A percentile compares a stretch with the other conserved stretches of the same genome.
phyloP scores from a whole-genome alignment of 2,888 invertebrate species.

The Drosophila lacicola region DNA sequence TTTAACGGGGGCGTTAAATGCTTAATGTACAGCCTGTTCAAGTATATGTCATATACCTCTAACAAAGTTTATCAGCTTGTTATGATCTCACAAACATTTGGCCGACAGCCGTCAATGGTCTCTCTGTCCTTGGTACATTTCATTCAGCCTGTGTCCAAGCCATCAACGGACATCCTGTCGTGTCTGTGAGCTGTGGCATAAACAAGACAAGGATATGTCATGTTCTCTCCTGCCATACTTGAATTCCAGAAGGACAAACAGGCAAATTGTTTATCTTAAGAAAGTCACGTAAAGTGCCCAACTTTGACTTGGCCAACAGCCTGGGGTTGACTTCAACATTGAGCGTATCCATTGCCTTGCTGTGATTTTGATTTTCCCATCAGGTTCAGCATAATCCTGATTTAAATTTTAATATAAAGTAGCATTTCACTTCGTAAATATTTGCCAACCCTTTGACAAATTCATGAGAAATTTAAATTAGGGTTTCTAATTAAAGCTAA shows the following conservation, averaged over 20 bases:
- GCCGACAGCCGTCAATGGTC: conserved; percentile 38
- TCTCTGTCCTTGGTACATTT: conserved; percentile 18
- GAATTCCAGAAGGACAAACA: conserved; percentile 22
- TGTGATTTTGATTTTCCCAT: conserved; percentile 30
- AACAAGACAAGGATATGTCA: conserved; percentile 42
- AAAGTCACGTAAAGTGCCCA: conserved; percentile 44
- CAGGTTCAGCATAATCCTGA: conserved; percentile 34
- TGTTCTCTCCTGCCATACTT: not conserved
- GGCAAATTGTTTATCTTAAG: conserved; percentile 43
- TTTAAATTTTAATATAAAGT: conserved; percentile 47
- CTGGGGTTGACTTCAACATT: conserved; percentile 1
- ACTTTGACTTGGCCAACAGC: conserved; percentile 11
- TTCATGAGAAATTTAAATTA: conserved; percentile 37
- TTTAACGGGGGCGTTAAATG: conserved; percentile 30
- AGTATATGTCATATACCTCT: conserved; percentile 15
- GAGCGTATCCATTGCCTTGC: conserved; percentile 1
- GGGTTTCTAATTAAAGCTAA: conserved; percentile 45
- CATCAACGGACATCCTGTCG: conserved; percentile 50
- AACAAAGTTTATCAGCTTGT: conserved; percentile 59
- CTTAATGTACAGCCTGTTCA: conserved; percentile 35
- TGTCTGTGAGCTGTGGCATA: conserved; percentile 40
- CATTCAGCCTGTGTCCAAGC: conserved; percentile 33
- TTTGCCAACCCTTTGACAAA: conserved; percentile 24
- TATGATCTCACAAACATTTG: conserved; percentile 30
- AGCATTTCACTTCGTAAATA: conserved; percentile 27